A percentile compares a stretch with the other conserved stretches of the same genome.
phyloP scores from a whole-genome alignment of 2,888 invertebrate species.

The Drosophila putrida region DNA sequence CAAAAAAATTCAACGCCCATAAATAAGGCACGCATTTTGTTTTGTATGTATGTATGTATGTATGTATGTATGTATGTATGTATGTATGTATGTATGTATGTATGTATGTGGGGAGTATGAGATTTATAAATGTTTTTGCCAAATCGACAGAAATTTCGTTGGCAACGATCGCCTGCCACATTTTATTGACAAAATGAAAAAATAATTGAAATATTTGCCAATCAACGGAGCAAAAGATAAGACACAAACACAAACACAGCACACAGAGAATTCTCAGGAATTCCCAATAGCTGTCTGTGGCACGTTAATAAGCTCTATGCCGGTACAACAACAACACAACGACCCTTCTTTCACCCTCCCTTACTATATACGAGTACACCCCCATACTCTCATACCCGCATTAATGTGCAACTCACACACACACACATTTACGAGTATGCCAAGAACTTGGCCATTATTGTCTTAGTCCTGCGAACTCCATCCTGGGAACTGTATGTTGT shows the following conservation, averaged over 20 bases:
- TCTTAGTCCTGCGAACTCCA: conserved; percentile 34
- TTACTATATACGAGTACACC: neutral
- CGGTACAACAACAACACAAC: too few relatives aligned
- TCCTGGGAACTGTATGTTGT: neutral
- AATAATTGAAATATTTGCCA: conserved; percentile 80
- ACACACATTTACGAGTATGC: conserved; percentile 29
- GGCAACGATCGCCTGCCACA: conserved; percentile 53
- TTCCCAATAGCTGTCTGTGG: conserved; percentile 76
- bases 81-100: too few relatives aligned
- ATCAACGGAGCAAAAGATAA: conserved; percentile 60
- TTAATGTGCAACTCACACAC: conserved; percentile 17
- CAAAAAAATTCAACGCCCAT: conserved; percentile 47
- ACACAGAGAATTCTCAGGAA: conserved; percentile 55
- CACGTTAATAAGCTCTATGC: conserved; percentile 72
- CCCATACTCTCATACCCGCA: conserved; percentile 1
- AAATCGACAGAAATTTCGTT: conserved; percentile 67
- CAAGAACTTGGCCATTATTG: conserved; percentile 38
- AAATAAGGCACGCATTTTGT: conserved; percentile 71
- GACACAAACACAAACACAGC: conserved; percentile 28
- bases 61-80: too few relatives aligned
- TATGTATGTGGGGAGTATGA: conserved; percentile 49
- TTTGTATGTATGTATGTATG: conserved; percentile 55
- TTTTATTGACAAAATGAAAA: conserved; percentile 72
- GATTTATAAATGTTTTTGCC: conserved; percentile 75
- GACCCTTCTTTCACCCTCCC: conserved; percentile 5